Evolutionary conservation across 2,797 vertebrate genomes (phyloP).

Genomic region (Simalia tracyae): DNA sequence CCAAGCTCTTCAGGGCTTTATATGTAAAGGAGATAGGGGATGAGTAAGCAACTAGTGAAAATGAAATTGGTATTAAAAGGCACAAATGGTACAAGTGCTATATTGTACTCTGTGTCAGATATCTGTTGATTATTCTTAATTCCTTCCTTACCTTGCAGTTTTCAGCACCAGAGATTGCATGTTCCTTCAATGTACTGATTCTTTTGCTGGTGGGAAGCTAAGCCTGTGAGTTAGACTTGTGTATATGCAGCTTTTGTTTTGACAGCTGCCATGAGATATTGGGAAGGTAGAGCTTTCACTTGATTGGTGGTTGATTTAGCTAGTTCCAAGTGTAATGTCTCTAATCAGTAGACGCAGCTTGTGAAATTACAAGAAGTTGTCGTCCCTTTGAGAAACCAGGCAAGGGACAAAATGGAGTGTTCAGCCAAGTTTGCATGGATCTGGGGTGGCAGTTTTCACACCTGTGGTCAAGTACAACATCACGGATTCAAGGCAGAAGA

Average conservation of each 20-base stretch:
- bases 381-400: conserved; percentile 4
- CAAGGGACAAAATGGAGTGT: not conserved
- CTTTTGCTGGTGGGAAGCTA: conserved; percentile 11
- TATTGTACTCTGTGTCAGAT: not conserved
- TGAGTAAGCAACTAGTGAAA: too few relatives aligned
- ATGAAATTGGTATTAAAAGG: too few relatives aligned
- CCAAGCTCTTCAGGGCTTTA: not conserved
- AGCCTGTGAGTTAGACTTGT: not conserved
- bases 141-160: rapidly evolving
- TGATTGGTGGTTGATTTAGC: not conserved
- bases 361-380: conserved; percentile 15
- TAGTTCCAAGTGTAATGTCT: not conserved
- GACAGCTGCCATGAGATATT: conserved; percentile 53
- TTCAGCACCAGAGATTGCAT: not conserved
- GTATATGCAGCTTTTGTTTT: conserved; percentile 18
- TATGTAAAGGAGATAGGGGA: too few relatives aligned
- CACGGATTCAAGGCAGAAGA: not conserved
- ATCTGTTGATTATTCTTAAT: not conserved
- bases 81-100: not conserved
- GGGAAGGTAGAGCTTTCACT: conserved; percentile 23
- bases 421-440: not conserved
- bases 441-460: conserved; percentile 17
- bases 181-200: not conserved
- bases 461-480: not conserved
- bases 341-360: conserved; percentile 22